Conservation (phyloP, 2,888 invertebrate species). For the Entomobrya proxima region DNA sequence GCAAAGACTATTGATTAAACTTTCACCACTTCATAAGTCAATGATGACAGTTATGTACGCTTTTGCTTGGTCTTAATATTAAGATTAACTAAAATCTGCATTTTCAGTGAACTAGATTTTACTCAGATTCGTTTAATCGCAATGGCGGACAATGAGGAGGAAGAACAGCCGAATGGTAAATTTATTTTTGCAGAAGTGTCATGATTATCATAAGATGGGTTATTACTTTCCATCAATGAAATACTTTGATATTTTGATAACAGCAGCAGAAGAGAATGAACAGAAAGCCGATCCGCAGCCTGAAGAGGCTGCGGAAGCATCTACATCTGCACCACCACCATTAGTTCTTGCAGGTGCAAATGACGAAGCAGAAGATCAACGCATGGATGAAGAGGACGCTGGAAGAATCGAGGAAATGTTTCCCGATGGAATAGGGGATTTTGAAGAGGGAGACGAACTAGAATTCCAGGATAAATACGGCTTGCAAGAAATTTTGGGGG, state of each 20-base stretch:
- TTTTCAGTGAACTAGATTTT: neutral
- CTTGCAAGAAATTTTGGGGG: conserved; percentile 52
- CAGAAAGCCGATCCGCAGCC: neutral
- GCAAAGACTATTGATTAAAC: conserved; percentile 10
- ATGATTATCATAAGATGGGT: neutral
- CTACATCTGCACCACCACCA: neutral
- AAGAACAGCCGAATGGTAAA: neutral
- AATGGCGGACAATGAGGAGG: conserved; percentile 25
- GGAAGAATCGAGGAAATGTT: conserved; percentile 49
- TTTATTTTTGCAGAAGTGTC: neutral
- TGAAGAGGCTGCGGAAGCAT: neutral
- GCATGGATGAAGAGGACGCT: conserved; percentile 10
- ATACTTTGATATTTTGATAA: no score
- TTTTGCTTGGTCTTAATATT: neutral
- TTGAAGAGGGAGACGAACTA: conserved; percentile 58
- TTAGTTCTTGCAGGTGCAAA: neutral
- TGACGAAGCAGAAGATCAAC: neutral
- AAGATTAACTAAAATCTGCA: neutral
- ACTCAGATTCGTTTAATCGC: neutral
- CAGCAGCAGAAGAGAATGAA: neutral
- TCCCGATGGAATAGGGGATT: conserved; percentile 49
- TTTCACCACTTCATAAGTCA: neutral
- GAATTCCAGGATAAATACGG: conserved; percentile 59
- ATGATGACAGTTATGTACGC: neutral
- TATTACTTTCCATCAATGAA: neutral